These are phyloP conservation scores for Andricus curvator DNA, from an alignment of 2,888 invertebrate genomes.

Conservation along the genomic window DNA sequence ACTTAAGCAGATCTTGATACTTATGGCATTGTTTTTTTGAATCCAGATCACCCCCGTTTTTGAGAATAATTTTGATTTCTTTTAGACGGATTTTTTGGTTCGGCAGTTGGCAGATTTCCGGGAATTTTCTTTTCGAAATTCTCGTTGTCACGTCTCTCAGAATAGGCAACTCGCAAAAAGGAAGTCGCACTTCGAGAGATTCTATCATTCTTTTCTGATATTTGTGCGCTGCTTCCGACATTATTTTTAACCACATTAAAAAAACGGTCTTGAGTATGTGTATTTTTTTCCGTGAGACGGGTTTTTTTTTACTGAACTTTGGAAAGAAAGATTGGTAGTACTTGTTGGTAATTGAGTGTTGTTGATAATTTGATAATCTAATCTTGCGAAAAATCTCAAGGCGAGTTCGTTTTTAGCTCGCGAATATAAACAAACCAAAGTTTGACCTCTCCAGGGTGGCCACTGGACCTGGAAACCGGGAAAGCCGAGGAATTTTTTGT, in stretches of 20 bases:
- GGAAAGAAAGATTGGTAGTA: not conserved
- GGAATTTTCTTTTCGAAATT: constrained; percentile 2
- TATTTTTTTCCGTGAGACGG: not conserved
- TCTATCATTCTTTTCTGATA: not conserved
- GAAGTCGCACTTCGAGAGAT: not conserved
- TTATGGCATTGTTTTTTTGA: not conserved
- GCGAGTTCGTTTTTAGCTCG: constrained; percentile 12
- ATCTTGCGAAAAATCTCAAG: constrained; percentile 12
- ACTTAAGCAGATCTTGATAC: not conserved
- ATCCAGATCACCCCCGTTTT: not conserved
- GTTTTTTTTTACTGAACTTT: not conserved
- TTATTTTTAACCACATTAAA: not conserved
- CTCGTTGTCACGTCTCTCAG: not conserved
- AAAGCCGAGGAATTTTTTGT: not conserved
- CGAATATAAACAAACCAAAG: constrained; percentile 8
- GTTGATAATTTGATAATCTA: constrained; percentile 6
- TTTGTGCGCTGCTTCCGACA: not conserved
- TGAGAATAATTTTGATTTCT: not conserved
- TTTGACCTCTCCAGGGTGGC: not conserved
- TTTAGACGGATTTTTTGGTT: not conserved
- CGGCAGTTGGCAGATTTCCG: not conserved
- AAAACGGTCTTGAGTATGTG: not conserved
- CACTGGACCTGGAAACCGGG: not conserved
- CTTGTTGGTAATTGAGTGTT: not conserved
- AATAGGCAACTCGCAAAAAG: not conserved